phyloP scores from a whole-genome alignment of 2,113 vertebrate genomes.

The Gracilinanus agilis region DNA sequence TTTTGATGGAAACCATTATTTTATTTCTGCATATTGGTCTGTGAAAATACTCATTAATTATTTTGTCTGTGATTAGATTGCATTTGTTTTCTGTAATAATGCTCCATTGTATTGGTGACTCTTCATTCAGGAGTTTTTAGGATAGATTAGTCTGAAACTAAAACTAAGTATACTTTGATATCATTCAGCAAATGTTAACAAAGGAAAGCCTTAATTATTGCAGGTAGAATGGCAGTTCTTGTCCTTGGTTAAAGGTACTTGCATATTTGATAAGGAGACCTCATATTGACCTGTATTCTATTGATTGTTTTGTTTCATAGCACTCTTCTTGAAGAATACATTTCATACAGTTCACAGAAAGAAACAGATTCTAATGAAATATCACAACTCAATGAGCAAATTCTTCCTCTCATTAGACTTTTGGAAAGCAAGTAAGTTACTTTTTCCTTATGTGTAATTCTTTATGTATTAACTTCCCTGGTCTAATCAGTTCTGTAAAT shows the following conservation, averaged over 20 bases:
- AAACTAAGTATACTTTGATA: neutral
- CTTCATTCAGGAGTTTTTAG: neutral
- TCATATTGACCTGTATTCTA: neutral
- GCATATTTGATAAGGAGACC: neutral
- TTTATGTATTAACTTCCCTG: neutral
- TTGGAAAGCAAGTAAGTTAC: slow-evolving; percentile 93
- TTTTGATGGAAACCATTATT: neutral
- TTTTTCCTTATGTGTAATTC: neutral
- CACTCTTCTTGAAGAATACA: slow-evolving; percentile 90
- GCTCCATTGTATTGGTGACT: neutral
- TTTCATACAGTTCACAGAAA: slow-evolving; percentile 82
- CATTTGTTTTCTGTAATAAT: neutral
- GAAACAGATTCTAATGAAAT: slow-evolving; percentile 78
- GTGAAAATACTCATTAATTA: slow-evolving; percentile 16
- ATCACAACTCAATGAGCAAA: slow-evolving; percentile 82
- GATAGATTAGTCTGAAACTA: neutral
- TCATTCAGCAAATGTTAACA: neutral
- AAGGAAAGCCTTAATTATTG: neutral
- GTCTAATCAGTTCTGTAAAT: neutral
- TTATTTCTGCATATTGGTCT: neutral
- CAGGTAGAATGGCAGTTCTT: neutral
- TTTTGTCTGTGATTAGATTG: neutral
- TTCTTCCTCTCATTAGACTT: slow-evolving; percentile 91
- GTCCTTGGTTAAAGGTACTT: neutral
- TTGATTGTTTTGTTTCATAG: slow-evolving; percentile 69